Percentiles rank a stretch among this genome's conserved stretches.
phyloP scores from a whole-genome alignment of 2,113 vertebrate genomes.

The Anoura caudifer region DNA sequence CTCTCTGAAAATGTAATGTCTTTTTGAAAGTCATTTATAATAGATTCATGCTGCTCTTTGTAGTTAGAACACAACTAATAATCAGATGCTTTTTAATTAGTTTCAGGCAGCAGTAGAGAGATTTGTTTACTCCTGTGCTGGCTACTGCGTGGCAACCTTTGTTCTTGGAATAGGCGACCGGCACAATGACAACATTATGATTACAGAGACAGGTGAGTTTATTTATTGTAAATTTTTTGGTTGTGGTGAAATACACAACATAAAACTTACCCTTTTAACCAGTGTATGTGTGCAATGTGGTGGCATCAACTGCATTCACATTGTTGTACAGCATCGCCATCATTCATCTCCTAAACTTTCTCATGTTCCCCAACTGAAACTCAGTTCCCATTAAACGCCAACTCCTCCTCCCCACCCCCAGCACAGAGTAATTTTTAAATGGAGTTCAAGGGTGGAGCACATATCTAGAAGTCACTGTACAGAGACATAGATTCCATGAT shows the following conservation, averaged over 20 bases:
- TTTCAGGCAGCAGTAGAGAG: slow-evolving; percentile 95
- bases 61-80: neutral
- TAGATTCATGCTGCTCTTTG: neutral
- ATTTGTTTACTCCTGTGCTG: slow-evolving; percentile 96
- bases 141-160: slow-evolving; percentile 98
- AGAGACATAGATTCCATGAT: neutral
- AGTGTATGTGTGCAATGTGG: neutral
- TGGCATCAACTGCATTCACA: neutral
- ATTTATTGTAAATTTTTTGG: neutral
- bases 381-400: neutral
- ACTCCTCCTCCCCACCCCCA: neutral
- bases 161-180: slow-evolving; percentile 99
- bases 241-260: neutral
- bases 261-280: neutral
- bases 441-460: neutral
- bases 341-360: neutral
- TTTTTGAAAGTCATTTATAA: neutral
- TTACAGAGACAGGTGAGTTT: slow-evolving; percentile 93
- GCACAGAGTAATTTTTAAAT: neutral
- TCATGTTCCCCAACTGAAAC: neutral
- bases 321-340: neutral
- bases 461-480: neutral
- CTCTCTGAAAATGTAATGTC: neutral
- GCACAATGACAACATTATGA: slow-evolving; percentile 99
- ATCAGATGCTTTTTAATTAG: slow-evolving; percentile 74